Conservation (phyloP, 1,140 invertebrate species). For the Drosophila grimshawi region DNA sequence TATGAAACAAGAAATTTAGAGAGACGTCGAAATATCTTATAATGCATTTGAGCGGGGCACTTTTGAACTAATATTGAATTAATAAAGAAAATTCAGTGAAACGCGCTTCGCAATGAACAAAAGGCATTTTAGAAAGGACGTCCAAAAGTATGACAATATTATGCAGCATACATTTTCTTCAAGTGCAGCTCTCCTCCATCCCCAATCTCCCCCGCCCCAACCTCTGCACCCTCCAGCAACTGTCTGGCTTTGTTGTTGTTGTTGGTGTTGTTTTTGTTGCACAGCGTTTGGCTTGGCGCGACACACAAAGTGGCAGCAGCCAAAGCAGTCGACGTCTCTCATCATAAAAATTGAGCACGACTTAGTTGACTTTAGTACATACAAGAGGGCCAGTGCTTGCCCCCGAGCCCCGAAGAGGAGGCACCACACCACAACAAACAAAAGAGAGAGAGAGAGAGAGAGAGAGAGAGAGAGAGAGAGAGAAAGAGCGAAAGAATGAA, state of each 20-base stretch:
- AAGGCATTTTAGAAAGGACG: too few species aligned
- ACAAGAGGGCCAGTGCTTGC: slow-evolving; percentile 60
- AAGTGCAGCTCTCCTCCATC: not conserved
- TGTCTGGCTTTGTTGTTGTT: slow-evolving; percentile 25
- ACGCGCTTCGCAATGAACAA: too few species aligned
- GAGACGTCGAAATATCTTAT: too few species aligned
- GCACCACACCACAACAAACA: slow-evolving; percentile 15
- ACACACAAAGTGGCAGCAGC: slow-evolving; percentile 57
- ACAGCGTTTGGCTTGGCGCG: slow-evolving; percentile 50
- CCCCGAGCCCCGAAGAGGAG: not conserved
- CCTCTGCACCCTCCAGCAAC: not conserved
- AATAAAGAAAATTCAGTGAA: too few species aligned
- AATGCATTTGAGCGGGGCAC: too few species aligned
- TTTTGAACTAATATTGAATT: too few species aligned
- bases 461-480: slow-evolving; percentile 1
- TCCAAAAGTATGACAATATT: too few species aligned
- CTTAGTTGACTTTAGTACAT: slow-evolving; percentile 80
- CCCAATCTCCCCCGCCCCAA: not conserved
- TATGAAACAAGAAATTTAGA: too few species aligned
- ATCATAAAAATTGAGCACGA: slow-evolving; percentile 81
- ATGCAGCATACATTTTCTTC: not conserved
- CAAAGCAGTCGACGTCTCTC: slow-evolving; percentile 45
- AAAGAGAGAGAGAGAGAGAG: not conserved
- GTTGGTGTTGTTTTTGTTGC: slow-evolving; percentile 6
- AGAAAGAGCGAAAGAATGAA: slow-evolving; percentile 10